Conservation (phyloP, 1,140 invertebrate species). For the Aphaenogaster ashmeadi region DNA sequence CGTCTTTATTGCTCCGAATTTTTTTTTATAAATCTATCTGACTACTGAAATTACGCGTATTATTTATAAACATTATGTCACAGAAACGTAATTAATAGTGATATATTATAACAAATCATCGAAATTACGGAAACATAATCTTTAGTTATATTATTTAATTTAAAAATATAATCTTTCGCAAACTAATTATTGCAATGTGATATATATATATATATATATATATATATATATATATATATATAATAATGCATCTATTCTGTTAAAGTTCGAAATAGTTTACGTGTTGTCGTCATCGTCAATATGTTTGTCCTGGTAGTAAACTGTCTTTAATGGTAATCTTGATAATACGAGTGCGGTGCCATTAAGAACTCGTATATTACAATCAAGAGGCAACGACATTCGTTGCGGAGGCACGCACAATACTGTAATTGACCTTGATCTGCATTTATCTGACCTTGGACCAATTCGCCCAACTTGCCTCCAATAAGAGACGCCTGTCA, state of each 20-base stretch:
- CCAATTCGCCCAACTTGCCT: not conserved
- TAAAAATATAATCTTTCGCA: not conserved
- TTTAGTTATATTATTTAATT: too few relatives aligned
- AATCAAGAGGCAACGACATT: constrained; percentile 35
- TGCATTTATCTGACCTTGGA: constrained; percentile 35
- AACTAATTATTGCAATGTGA: not conserved
- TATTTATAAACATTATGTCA: constrained; percentile 4
- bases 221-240: not conserved
- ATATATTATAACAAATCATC: not conserved
- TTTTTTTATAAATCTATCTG: not conserved
- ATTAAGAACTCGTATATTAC: constrained; percentile 61
- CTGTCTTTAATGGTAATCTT: constrained; percentile 3
- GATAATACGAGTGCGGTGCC: not conserved
- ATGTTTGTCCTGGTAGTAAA: not conserved
- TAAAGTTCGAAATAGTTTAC: not conserved
- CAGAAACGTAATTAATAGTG: not conserved
- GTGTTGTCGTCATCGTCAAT: not conserved
- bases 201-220: not conserved
- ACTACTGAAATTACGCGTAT: not conserved
- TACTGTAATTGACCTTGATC: constrained; percentile 53
- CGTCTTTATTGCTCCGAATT: not conserved
- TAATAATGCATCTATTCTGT: not conserved
- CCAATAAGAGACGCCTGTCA: constrained; percentile 4
- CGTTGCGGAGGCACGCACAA: not conserved
- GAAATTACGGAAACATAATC: not conserved